Conservation (phyloP, 2,888 invertebrate species). For the Lampropteryx suffumata region DNA sequence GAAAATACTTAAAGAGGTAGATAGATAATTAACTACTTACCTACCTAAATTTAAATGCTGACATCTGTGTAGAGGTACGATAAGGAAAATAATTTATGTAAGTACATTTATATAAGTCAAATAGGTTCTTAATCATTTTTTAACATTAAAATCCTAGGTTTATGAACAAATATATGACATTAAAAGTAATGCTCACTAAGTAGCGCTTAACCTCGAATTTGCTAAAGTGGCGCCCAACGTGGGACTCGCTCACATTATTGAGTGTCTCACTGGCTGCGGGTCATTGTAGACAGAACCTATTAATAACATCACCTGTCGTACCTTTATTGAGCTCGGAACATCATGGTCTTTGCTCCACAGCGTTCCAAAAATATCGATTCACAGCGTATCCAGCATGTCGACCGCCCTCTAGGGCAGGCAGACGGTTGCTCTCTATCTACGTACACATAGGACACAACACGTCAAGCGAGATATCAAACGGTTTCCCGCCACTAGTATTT, state of each 20-base stretch:
- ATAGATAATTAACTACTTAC: too few relatives aligned
- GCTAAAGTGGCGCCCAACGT: slow-evolving; percentile 51
- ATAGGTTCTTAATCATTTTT: too few relatives aligned
- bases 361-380: slow-evolving; percentile 82
- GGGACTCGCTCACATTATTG: slow-evolving; percentile 39
- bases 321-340: slow-evolving; percentile 76
- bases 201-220: slow-evolving; percentile 29
- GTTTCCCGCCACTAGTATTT: slow-evolving; percentile 82
- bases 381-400: slow-evolving; percentile 81
- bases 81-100: too few relatives aligned
- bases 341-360: slow-evolving; percentile 76
- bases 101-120: too few relatives aligned
- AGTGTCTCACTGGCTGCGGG: slow-evolving; percentile 26
- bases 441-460: slow-evolving; percentile 81
- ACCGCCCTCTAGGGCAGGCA: slow-evolving; percentile 80
- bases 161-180: too few relatives aligned
- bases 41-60: too few relatives aligned
- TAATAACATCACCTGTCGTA: slow-evolving; percentile 67
- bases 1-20: too few relatives aligned
- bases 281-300: slow-evolving; percentile 44
- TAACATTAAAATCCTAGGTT: too few relatives aligned
- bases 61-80: too few relatives aligned
- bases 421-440: slow-evolving; percentile 77
- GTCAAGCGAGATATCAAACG: slow-evolving; percentile 80
- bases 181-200: too few relatives aligned